Evolutionary conservation across 2,888 invertebrate genomes (phyloP), one percentile per base, ranked within the genome.

Genomic region (Caradrina clavipalpis): DNA sequence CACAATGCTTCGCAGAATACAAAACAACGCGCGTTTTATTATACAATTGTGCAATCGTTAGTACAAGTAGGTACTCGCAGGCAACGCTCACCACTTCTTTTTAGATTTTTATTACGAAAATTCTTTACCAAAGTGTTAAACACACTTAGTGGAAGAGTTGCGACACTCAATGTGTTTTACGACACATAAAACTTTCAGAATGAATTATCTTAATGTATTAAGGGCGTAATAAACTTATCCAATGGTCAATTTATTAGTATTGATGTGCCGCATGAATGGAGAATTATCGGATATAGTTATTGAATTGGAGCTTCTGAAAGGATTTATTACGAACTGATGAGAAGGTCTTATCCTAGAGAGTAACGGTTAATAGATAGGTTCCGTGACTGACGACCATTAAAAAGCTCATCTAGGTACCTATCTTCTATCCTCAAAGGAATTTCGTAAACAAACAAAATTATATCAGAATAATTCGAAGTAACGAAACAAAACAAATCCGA

Each of bases 401-500:
- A 19, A 58, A 63, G 22, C 39, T 19, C 17, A 35, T 21, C 19
- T 35, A 50, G 49, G 35, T 51, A 53, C 42, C 54, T 15, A 21
- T 50, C 31, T 26, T 66, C n/a, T 59, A 75, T 53, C 54, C 58
- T 60, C 67, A 73, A 75, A 73, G 63, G 64, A 69, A 80, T 79
- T 73, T 71, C 60, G 51, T 69, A 69, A 71, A 71, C 60, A 82
- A 78, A 80, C 61, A 50, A 73, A 78, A 72, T 80, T 50, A 80
- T 64, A 76, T 80, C 63, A 76, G 65, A 71, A 72, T 80, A 74
- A 80, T 84, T 70, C 60, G 69, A 76, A 71, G 71, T 60, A 83
- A 73, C 72, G 72, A 76, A 83, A 85, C 76, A 83, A 80, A 80
- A 71, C 64, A 73, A 85, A 85, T 85, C 67, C 66, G 73, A 77